These are phyloP conservation scores for Taxidea taxus DNA, from an alignment of 2,113 vertebrate genomes.

Conservation along the genomic window DNA sequence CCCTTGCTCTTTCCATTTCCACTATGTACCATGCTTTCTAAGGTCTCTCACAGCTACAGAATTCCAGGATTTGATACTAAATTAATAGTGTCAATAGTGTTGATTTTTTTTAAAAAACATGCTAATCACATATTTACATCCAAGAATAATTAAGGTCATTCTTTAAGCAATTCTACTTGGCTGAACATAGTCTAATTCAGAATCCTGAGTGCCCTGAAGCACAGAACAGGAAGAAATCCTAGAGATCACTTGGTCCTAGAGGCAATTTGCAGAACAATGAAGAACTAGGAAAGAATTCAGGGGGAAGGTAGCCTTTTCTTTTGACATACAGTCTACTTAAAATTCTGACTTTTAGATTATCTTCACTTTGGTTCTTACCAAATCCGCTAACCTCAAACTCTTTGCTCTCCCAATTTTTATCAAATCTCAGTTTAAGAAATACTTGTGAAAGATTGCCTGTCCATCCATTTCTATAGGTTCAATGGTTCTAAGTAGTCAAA, in stretches of 20 bases:
- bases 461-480: neutral
- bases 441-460: neutral
- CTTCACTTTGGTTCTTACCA: conserved; percentile 14
- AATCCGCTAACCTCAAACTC: neutral
- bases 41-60: neutral
- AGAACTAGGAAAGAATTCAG: neutral
- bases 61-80: conserved; percentile 7
- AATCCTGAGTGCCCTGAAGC: neutral
- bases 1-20: neutral
- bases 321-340: neutral
- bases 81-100: neutral
- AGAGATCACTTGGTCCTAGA: neutral
- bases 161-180: neutral
- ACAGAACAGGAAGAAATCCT: neutral
- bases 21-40: neutral
- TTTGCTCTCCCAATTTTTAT: conserved; percentile 4
- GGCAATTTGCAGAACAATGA: neutral
- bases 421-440: neutral
- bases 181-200: neutral
- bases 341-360: conserved; percentile 9
- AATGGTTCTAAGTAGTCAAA: neutral
- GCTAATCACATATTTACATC: neutral
- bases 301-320: neutral
- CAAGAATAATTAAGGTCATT: conserved; percentile 16
- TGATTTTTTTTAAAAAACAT: neutral